Percentiles rank a stretch among this genome's conserved stretches.
These are phyloP conservation scores for Camponotus fellah DNA, from an alignment of 2,888 invertebrate genomes.

Conservation along the genomic window DNA sequence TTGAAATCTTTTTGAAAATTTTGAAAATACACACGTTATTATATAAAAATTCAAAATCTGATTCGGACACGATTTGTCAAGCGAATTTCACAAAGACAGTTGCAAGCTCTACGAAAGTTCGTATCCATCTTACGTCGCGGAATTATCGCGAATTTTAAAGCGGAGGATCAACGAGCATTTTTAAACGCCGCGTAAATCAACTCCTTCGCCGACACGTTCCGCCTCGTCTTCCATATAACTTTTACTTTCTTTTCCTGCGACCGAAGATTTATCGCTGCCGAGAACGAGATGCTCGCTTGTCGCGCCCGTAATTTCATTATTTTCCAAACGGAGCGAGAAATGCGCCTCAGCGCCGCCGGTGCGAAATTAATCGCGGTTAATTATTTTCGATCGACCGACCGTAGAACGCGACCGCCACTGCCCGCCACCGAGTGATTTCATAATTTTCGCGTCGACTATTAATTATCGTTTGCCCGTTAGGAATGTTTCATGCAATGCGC, in stretches of 20 bases:
- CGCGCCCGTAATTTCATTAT: constrained; percentile 49
- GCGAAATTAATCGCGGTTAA: constrained; percentile 51
- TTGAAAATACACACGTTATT: background rate
- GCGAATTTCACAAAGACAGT: background rate
- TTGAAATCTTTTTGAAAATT: constrained; percentile 11
- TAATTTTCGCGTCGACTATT: constrained; percentile 44
- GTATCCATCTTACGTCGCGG: constrained; percentile 12
- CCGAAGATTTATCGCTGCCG: constrained; percentile 35
- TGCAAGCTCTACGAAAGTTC: background rate
- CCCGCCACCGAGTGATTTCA: constrained; percentile 29
- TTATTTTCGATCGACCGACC: constrained; percentile 44
- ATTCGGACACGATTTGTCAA: constrained; percentile 5
- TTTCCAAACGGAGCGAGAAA: constrained; percentile 42
- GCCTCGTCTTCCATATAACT: constrained; percentile 28
- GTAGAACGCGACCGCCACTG: background rate
- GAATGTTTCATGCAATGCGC: constrained; percentile 15
- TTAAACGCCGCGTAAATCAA: constrained; percentile 50
- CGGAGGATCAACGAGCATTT: constrained; percentile 27
- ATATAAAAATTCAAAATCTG: background rate
- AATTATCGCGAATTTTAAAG: constrained; percentile 40
- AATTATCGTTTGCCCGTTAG: constrained; percentile 44
- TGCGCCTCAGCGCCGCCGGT: constrained; percentile 10
- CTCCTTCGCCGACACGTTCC: constrained; percentile 3
- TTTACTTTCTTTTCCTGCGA: constrained; percentile 42
- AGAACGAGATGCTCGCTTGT: constrained; percentile 52